These are phyloP conservation scores for Acrossocheilus wenchowensis DNA, from an alignment of 2,797 vertebrate species.

Conservation along the genomic window DNA sequence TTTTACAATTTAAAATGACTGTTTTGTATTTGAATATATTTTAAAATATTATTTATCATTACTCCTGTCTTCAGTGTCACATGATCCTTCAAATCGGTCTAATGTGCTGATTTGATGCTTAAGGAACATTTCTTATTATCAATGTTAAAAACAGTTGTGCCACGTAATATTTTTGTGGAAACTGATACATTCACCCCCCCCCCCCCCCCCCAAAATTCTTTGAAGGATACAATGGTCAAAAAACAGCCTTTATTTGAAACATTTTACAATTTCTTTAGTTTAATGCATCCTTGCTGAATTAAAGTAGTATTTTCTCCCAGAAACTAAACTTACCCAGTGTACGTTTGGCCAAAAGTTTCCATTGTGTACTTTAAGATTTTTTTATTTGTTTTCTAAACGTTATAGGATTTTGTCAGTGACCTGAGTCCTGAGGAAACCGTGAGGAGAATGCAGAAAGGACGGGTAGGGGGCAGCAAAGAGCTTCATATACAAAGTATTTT, in stretches of 20 bases:
- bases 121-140: neutral
- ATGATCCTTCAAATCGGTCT: neutral
- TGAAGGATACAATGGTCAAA: neutral
- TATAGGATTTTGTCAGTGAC: constrained; percentile 87
- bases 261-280: neutral
- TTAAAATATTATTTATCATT: neutral
- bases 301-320: neutral
- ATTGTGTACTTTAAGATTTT: neutral
- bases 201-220: neutral
- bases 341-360: neutral
- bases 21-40: neutral
- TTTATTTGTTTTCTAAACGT: constrained; percentile 39
- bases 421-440: constrained; percentile 89
- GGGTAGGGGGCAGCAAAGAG: constrained; percentile 76
- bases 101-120: neutral
- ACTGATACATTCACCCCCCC: too few species aligned
- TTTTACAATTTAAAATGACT: neutral
- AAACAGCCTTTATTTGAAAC: neutral
- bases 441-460: constrained; percentile 87
- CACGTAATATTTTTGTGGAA: neutral
- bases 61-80: neutral
- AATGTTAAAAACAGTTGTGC: neutral
- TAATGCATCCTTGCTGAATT: neutral
- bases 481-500: neutral
- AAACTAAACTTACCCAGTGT: neutral